phyloP scores from a whole-genome alignment of 1,140 invertebrate species.

The Scaptomyza montana region DNA sequence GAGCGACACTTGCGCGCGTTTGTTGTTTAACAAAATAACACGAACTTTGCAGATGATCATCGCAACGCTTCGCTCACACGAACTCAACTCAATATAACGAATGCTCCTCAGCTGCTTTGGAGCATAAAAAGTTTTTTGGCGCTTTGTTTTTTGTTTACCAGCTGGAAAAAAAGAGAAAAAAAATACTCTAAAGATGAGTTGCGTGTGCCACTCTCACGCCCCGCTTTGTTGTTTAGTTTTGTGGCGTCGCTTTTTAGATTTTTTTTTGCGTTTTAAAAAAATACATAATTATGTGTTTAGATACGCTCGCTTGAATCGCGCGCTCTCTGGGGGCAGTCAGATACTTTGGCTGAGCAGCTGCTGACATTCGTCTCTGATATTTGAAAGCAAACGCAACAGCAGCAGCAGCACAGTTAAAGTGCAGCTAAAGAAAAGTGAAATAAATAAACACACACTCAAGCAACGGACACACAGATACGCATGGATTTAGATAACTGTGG shows the following conservation, averaged over 20 bases:
- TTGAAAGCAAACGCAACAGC: constrained; percentile 71
- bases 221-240: constrained; percentile 3
- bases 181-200: not conserved
- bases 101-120: constrained; percentile 44
- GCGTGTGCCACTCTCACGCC: not conserved
- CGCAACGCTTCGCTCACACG: not conserved
- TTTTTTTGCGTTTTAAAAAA: constrained; percentile 82
- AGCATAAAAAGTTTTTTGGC: constrained; percentile 66
- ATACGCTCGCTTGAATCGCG: constrained; percentile 50
- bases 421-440: constrained; percentile 73
- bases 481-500: constrained; percentile 10
- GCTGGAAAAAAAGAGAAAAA: constrained; percentile 8
- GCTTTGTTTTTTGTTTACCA: constrained; percentile 48
- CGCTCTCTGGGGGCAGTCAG: constrained; percentile 24
- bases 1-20: constrained; percentile 32
- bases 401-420: constrained; percentile 46
- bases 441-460: constrained; percentile 10
- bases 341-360: constrained; percentile 53
- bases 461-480: not conserved
- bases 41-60: constrained; percentile 67
- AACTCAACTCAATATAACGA: not conserved
- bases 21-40: constrained; percentile 79
- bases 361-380: constrained; percentile 75
- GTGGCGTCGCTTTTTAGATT: constrained; percentile 41
- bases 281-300: constrained; percentile 81